Percentiles rank a stretch among this genome's conserved stretches.
phyloP scores from a whole-genome alignment of 2,113 vertebrate genomes.

The Cottus gobio region DNA sequence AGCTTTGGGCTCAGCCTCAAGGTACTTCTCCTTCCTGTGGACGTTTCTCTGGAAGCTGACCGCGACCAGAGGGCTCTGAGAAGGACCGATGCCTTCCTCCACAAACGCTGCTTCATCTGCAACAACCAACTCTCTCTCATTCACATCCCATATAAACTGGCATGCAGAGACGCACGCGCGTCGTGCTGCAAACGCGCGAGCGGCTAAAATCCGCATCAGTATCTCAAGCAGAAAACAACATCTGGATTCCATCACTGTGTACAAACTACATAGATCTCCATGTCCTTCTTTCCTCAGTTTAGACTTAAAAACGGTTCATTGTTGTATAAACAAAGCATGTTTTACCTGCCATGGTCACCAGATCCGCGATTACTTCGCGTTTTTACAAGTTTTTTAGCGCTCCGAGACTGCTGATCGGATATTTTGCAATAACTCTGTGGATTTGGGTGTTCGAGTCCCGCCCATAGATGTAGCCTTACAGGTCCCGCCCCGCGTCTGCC shows the following conservation, averaged over 20 bases:
- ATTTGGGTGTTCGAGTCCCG: constrained; percentile 13
- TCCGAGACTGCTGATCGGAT: background rate
- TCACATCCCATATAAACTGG: no score
- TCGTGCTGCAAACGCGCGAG: background rate
- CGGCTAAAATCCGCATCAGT: background rate
- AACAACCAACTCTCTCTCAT: background rate
- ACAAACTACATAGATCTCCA: background rate
- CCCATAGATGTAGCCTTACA: background rate
- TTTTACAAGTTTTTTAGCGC: background rate
- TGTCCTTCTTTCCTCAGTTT: background rate
- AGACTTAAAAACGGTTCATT: background rate
- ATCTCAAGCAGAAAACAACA: constrained; percentile 14
- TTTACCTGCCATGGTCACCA: constrained; percentile 56
- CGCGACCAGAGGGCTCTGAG: constrained; percentile 62
- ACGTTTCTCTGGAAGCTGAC: constrained; percentile 75
- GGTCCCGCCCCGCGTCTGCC: background rate
- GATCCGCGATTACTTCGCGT: accelerated
- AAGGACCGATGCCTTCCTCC: background rate
- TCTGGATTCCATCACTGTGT: constrained; percentile 40
- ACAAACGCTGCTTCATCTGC: constrained; percentile 43
- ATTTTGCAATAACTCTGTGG: constrained; percentile 28
- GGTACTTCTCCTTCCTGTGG: constrained; percentile 72
- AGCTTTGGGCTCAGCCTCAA: constrained; percentile 82
- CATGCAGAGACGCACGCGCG: no score
- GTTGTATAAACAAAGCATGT: background rate